These are phyloP conservation scores for Pseudococcus viburni DNA, from an alignment of 2,888 invertebrate species.

Conservation along the genomic window DNA sequence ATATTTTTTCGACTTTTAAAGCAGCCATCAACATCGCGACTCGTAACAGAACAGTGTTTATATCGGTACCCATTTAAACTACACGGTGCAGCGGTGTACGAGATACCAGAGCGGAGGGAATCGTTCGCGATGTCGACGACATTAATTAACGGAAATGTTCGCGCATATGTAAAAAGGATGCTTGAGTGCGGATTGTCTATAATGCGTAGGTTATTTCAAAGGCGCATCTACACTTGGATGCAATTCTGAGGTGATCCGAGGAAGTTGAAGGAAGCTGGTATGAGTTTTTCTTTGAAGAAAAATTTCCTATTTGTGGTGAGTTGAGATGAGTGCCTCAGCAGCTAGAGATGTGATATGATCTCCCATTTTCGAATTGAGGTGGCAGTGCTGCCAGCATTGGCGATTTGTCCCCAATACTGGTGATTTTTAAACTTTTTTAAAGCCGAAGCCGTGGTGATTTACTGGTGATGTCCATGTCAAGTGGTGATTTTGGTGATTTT, in stretches of 20 bases:
- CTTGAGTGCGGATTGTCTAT: not conserved
- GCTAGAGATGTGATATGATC: too few relatives aligned
- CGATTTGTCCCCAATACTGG: too few relatives aligned
- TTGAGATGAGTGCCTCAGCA: too few relatives aligned
- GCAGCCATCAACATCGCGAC: constrained; percentile 52
- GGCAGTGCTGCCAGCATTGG: too few relatives aligned
- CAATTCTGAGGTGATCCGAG: not conserved
- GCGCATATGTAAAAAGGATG: constrained; percentile 60
- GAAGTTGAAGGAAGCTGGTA: too few relatives aligned
- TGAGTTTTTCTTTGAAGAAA: not conserved
- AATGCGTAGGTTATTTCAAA: not conserved
- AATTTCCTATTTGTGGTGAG: not conserved
- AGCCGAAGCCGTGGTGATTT: too few relatives aligned
- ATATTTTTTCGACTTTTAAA: constrained; percentile 64
- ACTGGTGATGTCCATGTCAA: too few relatives aligned
- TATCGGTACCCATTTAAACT: not conserved
- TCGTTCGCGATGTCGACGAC: constrained; percentile 60
- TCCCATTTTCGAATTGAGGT: too few relatives aligned
- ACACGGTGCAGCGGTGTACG: not conserved
- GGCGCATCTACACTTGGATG: not conserved
- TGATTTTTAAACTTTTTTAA: too few relatives aligned
- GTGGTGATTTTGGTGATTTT: too few relatives aligned
- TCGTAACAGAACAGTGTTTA: not conserved
- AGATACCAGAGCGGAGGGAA: not conserved
- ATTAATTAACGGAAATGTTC: constrained; percentile 66